These are phyloP conservation scores for Erebia aethiops DNA, from an alignment of 2,888 invertebrate species.

Conservation along the genomic window DNA sequence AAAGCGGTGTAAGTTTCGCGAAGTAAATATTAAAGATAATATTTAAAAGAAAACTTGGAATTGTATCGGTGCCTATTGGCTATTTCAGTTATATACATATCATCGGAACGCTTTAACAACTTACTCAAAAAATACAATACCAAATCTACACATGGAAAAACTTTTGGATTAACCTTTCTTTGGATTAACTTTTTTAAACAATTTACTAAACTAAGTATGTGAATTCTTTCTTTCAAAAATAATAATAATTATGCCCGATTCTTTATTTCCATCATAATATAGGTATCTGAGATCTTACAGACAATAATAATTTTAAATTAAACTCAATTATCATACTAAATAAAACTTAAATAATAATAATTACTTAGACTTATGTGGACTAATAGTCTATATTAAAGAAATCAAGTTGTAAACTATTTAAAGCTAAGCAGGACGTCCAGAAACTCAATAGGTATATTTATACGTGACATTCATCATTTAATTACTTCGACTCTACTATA, in stretches of 20 bases:
- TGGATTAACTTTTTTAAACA: constrained; percentile 32
- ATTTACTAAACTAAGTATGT: constrained; percentile 9
- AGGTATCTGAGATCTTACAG: constrained; percentile 38
- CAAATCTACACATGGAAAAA: constrained; percentile 8
- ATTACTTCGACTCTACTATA: constrained; percentile 43
- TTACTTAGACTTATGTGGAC: constrained; percentile 45
- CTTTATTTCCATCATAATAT: constrained; percentile 28
- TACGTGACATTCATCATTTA: constrained; percentile 51
- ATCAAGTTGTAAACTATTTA: constrained; percentile 68
- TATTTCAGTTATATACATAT: too few species aligned
- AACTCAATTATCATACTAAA: constrained; percentile 38
- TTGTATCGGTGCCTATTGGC: too few species aligned
- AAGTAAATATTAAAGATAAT: too few species aligned
- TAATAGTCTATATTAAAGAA: constrained; percentile 45
- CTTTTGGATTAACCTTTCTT: constrained; percentile 26
- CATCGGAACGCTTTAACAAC: neutral
- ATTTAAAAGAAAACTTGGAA: too few species aligned
- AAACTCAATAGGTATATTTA: constrained; percentile 51
- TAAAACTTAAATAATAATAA: constrained; percentile 40
- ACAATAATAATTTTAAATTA: constrained; percentile 35
- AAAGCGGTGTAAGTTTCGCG: too few species aligned
- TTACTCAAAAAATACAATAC: neutral
- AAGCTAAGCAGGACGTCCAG: constrained; percentile 78
- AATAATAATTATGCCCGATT: constrained; percentile 30
- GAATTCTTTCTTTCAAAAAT: too few species aligned